Percentiles rank a stretch among this genome's conserved stretches.
Conservation (phyloP, 2,113 vertebrate genomes). For the Poeciliopsis turrubarensis region DNA sequence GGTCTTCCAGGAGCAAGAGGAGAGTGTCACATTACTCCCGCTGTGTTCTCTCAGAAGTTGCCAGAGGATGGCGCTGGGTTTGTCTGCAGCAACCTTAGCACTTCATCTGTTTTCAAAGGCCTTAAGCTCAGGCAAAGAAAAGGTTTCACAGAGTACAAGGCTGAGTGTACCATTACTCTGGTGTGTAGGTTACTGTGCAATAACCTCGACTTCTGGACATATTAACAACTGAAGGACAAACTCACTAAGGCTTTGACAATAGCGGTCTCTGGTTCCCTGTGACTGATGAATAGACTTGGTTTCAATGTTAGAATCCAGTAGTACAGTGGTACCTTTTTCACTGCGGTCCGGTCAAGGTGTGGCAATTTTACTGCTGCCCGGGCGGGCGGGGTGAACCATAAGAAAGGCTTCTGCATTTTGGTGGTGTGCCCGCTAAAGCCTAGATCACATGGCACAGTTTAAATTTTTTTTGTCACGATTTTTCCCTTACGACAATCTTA, state of each 20-base stretch:
- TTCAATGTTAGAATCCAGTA: not conserved
- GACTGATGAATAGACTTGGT: not conserved
- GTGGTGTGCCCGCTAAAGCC: too few species aligned
- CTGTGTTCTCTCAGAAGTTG: constrained; percentile 39
- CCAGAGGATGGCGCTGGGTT: constrained; percentile 37
- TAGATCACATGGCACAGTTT: too few species aligned
- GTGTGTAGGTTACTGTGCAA: constrained; percentile 20
- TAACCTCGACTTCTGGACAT: too few species aligned
- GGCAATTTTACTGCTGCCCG: too few species aligned
- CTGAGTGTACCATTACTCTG: constrained; percentile 25
- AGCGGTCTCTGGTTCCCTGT: not conserved
- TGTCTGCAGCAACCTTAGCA: constrained; percentile 47
- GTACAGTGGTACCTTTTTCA: too few species aligned
- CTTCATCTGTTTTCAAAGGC: constrained; percentile 59
- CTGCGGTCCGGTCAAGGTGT: too few species aligned
- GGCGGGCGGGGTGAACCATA: too few species aligned
- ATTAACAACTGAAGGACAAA: constrained; percentile 1
- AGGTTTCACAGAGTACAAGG: constrained; percentile 36
- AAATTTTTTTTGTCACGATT: too few species aligned
- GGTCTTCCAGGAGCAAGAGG: constrained; percentile 46
- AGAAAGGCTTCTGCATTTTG: too few species aligned
- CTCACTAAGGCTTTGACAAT: not conserved
- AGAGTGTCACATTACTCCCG: constrained; percentile 50
- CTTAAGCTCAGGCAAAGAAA: constrained; percentile 48
- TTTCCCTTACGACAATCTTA: too few species aligned